A percentile compares a stretch with the other conserved stretches of the same genome.
Evolutionary conservation across 2,797 vertebrate genomes (phyloP).

Genomic region (Ammospiza maritima): DNA sequence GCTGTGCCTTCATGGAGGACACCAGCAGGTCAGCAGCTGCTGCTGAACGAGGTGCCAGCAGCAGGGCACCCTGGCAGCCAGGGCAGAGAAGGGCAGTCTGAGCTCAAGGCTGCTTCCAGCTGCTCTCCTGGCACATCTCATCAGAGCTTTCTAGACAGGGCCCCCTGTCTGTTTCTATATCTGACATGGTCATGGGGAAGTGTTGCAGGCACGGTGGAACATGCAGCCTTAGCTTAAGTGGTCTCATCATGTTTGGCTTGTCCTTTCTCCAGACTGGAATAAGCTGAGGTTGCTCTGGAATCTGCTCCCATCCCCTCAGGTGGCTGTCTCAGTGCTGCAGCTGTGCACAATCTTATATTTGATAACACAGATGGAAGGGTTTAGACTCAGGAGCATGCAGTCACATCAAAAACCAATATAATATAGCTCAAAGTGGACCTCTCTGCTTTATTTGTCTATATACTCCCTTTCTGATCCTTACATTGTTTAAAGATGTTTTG

Average conservation of each 20-base stretch:
- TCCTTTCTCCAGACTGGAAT: neutral
- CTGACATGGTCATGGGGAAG: neutral
- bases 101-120: neutral
- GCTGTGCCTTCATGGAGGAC: neutral
- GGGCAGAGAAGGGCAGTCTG: neutral
- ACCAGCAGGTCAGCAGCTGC: accelerated
- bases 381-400: neutral
- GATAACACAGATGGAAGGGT: neutral
- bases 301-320: neutral
- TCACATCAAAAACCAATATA: neutral
- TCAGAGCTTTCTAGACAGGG: neutral
- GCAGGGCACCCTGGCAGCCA: no score
- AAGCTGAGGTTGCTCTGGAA: neutral
- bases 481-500: neutral
- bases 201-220: neutral
- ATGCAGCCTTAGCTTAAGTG: neutral
- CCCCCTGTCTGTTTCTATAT: neutral
- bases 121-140: neutral
- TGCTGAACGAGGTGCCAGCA: neutral
- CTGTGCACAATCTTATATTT: neutral
- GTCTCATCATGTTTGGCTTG: neutral
- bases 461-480: neutral
- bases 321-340: neutral
- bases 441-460: neutral
- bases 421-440: neutral